phyloP scores from a whole-genome alignment of 2,888 invertebrate genomes.

The Aleiodes leptofemur region DNA sequence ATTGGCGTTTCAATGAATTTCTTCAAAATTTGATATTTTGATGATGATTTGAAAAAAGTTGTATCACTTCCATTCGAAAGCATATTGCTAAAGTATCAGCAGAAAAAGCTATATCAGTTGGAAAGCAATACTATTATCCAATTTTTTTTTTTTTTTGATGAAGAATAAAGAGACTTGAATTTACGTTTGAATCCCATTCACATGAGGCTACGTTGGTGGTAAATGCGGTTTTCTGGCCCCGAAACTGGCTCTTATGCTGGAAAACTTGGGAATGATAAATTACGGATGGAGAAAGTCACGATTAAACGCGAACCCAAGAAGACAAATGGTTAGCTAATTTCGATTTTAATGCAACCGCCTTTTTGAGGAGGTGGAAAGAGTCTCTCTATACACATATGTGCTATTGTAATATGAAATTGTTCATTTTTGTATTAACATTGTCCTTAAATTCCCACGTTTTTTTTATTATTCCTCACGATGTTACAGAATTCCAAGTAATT shows the following conservation, averaged over 20 bases:
- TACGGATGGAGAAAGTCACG: conserved; percentile 57
- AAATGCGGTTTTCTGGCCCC: conserved; percentile 26
- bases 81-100: too few relatives aligned
- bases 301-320: conserved; percentile 60
- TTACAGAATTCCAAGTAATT: too few relatives aligned
- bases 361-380: neutral
- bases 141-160: neutral
- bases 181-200: conserved; percentile 26
- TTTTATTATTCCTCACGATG: too few relatives aligned
- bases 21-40: too few relatives aligned
- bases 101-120: too few relatives aligned
- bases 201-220: conserved; percentile 26
- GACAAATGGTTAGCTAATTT: conserved; percentile 67
- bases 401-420: neutral
- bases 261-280: conserved; percentile 60
- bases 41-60: too few relatives aligned
- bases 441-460: too few relatives aligned
- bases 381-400: neutral
- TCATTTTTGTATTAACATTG: too few relatives aligned
- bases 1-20: too few relatives aligned
- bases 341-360: conserved; percentile 60
- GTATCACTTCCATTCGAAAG: too few relatives aligned
- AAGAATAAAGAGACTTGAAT: neutral
- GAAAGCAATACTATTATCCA: too few relatives aligned
- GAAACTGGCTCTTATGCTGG: conserved; percentile 10